Base-by-base conservation (phyloP, 2,113 vertebrate genomes). In the Crotalus viridis region DNA sequence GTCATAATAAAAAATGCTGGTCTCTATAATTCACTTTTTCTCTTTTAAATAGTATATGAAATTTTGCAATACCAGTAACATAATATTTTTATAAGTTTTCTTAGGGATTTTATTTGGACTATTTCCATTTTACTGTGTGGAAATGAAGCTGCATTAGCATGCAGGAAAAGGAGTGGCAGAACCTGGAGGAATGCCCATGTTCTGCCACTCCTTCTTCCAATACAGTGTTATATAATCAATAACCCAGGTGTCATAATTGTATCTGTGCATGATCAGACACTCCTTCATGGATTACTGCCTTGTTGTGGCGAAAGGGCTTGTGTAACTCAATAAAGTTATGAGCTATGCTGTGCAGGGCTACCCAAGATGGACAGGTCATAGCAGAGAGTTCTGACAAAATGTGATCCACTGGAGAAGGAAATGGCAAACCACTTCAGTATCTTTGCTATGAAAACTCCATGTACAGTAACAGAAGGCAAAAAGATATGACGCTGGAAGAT, bases 201-300 rank as follows among this genome's bases (percentile, higher is more conserved):
- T 69, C 4, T 69, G 28, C 64, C 28, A 69, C 12, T 69, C 28
- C 64, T 64, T 64, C 26, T n/a, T n/a, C 61, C 61, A 69, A 69
- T 12, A 94, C 90, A 94, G 64, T 10, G 39, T 81, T 39, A 81
- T 15, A 81, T 81, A 81, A 81, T 81, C 19, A 81, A 39, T 81
- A 81, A 39, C 4, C 33, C 33, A 81, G 17, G 17, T 81, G 1
- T 81, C 69, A 39, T 81, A 81, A 39, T 81, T 81, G 33, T 81
- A 64, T 2, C 56, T 59, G 33, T 19, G 4, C 17, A 90, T 8
- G 8, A 85, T 91, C 12, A 91, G 43, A 43, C 43, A 43, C 43
- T 43, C 43, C 43, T 43, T 43, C 43, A 43, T 43, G 3, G 43
- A 43, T 43, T 43, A 43, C 43, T 43, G 43, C 43, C 43, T 43